Conservation (phyloP, 2,113 vertebrate genomes). For the Grantiella picta region DNA sequence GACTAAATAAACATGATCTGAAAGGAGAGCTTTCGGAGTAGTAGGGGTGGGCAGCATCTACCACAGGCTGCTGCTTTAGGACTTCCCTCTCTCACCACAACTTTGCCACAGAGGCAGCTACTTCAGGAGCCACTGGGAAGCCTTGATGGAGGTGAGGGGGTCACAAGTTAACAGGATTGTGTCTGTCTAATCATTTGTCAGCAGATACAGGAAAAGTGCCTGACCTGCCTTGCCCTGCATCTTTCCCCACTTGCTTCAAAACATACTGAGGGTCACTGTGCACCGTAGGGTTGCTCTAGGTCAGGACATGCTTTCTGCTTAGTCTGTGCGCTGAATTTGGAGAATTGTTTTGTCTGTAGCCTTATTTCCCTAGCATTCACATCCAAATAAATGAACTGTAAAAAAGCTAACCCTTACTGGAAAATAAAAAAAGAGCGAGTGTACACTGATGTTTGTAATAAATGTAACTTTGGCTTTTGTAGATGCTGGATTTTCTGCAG, state of each 20-base stretch:
- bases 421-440: not conserved
- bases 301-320: not conserved
- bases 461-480: not conserved
- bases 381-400: not conserved
- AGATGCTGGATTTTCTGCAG: slow-evolving; percentile 84
- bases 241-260: not conserved
- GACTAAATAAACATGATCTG: not conserved
- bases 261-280: not conserved
- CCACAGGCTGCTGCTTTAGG: not conserved
- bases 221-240: not conserved
- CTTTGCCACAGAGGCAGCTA: not conserved
- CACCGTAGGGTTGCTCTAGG: not conserved
- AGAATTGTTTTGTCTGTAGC: not conserved
- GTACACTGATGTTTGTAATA: not conserved
- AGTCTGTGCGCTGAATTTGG: not conserved
- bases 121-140: not conserved
- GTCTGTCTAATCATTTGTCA: not conserved
- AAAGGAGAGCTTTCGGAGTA: not conserved
- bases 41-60: not conserved
- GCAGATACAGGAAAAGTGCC: not conserved
- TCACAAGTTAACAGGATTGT: not conserved
- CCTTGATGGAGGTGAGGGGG: not conserved
- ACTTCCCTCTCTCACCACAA: not conserved
- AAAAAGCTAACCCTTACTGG: not conserved
- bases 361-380: not conserved